Evolutionary conservation across 2,797 vertebrate species (phyloP).

Genomic region (Emys orbicularis): DNA sequence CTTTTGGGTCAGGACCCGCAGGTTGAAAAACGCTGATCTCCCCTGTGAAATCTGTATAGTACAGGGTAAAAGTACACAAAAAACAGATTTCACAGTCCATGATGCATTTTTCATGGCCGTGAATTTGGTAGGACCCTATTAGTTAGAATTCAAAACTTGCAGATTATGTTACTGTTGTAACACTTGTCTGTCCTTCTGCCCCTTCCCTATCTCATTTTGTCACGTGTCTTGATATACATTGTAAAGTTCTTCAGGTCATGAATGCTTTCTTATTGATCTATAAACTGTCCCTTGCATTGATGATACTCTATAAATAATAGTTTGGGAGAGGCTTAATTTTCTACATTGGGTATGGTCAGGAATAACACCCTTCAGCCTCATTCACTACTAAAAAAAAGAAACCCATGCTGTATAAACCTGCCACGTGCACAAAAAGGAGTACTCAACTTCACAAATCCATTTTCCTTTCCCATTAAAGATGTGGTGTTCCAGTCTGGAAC

Average conservation of each 20-base stretch:
- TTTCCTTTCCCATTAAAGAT: not conserved
- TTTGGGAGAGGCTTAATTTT: not conserved
- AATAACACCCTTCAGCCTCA: not conserved
- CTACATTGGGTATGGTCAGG: not conserved
- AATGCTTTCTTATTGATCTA: not conserved
- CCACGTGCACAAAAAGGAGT: not conserved
- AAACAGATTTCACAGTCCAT: too few species aligned
- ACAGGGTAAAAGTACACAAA: too few species aligned
- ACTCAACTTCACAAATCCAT: not conserved
- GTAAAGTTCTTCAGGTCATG: not conserved
- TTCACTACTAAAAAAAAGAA: too few species aligned
- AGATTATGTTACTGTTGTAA: not conserved
- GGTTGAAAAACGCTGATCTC: too few species aligned
- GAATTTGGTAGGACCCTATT: not conserved
- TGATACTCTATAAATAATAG: not conserved
- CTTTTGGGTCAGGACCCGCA: too few species aligned
- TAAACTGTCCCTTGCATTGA: not conserved
- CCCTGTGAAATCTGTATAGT: too few species aligned
- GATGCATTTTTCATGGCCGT: too few species aligned
- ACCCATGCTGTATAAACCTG: not conserved
- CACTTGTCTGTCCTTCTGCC: not conserved
- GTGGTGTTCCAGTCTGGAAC: not conserved
- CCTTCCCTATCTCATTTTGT: not conserved
- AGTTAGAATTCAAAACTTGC: not conserved
- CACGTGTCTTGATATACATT: not conserved